Conservation (phyloP, 2,113 vertebrate species). For the Zosterops japonicus region DNA sequence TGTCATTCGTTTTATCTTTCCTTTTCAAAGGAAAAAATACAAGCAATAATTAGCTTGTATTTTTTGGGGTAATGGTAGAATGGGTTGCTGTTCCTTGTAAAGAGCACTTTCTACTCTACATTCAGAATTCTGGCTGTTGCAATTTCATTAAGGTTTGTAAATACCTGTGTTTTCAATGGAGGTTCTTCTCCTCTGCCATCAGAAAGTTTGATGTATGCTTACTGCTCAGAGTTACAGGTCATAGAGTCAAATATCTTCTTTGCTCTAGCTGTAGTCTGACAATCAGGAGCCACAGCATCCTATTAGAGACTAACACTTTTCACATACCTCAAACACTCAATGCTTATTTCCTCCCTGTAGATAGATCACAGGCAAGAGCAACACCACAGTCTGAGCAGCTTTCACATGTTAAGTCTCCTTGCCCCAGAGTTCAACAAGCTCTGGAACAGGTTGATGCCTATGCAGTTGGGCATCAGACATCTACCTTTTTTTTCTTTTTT, state of each 20-base stretch:
- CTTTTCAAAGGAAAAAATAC: neutral
- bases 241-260: neutral
- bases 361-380: neutral
- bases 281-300: neutral
- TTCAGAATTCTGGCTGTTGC: neutral
- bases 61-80: neutral
- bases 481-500: neutral
- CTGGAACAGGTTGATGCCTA: neutral
- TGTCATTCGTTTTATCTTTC: neutral
- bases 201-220: neutral
- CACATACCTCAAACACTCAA: neutral
- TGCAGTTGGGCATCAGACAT: neutral
- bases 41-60: neutral
- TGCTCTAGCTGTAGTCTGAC: neutral
- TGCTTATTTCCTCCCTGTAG: neutral
- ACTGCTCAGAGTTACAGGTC: neutral
- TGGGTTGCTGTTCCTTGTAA: neutral
- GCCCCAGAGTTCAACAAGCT: neutral
- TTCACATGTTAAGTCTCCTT: neutral
- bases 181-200: neutral
- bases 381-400: neutral
- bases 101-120: neutral
- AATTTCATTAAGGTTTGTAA: neutral
- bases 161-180: neutral
- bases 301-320: neutral